Evolutionary conservation across 2,113 vertebrate genomes (phyloP).

Genomic region (Morone chrysops): DNA sequence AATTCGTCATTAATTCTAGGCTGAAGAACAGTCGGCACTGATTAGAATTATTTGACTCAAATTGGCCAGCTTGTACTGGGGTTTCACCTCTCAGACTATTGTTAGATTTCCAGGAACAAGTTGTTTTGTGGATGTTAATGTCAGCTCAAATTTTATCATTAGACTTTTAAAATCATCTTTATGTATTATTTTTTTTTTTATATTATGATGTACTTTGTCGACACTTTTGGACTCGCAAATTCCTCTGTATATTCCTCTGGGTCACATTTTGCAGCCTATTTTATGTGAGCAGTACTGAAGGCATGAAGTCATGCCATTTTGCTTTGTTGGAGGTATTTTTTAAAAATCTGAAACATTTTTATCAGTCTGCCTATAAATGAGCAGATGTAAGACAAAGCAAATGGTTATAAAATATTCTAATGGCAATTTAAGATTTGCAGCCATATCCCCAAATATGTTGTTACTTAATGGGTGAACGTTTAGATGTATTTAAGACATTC

Average conservation of each 20-base stretch:
- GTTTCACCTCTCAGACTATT: conserved; percentile 14
- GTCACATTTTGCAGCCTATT: neutral
- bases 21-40: neutral
- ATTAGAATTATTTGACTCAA: neutral
- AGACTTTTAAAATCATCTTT: neutral
- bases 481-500: too few relatives aligned
- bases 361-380: neutral
- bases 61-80: neutral
- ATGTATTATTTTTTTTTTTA: neutral
- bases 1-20: neutral
- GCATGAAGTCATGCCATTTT: neutral
- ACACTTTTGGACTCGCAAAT: neutral
- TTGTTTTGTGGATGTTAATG: neutral
- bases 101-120: conserved; percentile 1
- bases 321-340: conserved; percentile 4
- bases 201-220: neutral
- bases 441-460: neutral
- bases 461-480: too few relatives aligned
- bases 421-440: neutral
- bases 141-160: conserved; percentile 14
- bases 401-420: neutral
- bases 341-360: neutral
- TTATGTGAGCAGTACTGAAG: conserved; percentile 13
- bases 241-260: neutral
- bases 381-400: neutral